Evolutionary conservation across 1,140 invertebrate species (phyloP).

Genomic region (Atta texana): DNA sequence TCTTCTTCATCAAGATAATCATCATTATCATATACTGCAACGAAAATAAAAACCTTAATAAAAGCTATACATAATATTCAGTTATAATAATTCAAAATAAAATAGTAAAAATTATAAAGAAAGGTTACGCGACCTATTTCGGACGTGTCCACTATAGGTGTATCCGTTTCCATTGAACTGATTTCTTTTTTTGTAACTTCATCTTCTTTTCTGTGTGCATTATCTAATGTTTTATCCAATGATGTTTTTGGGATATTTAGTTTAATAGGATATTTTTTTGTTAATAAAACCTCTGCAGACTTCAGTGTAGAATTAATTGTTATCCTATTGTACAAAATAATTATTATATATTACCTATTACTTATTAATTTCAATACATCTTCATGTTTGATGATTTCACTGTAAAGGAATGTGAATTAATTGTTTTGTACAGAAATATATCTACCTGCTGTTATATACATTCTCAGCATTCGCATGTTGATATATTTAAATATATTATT

Average conservation of each 20-base stretch:
- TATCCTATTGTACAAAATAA: conserved; percentile 13
- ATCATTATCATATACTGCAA: conserved; percentile 78
- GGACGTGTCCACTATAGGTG: conserved; percentile 37
- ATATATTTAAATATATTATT: too few relatives aligned
- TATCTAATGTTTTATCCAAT: not conserved
- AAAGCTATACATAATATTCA: not conserved
- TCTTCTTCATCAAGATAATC: conserved; percentile 85
- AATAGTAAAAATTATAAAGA: conserved; percentile 7
- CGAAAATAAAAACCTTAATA: conserved; percentile 42
- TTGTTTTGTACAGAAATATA: too few relatives aligned
- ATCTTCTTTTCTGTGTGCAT: conserved; percentile 19
- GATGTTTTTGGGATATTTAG: conserved; percentile 16
- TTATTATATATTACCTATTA: too few relatives aligned
- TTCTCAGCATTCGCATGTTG: too few relatives aligned
- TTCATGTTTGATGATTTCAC: too few relatives aligned
- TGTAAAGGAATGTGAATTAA: too few relatives aligned
- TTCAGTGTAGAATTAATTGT: conserved; percentile 7
- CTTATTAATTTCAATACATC: too few relatives aligned
- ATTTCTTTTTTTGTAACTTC: conserved; percentile 40
- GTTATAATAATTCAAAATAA: conserved; percentile 11
- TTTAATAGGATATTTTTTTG: conserved; percentile 64
- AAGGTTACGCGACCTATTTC: conserved; percentile 60
- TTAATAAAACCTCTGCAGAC: conserved; percentile 7
- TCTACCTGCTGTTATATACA: too few relatives aligned
- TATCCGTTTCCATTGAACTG: conserved; percentile 8